Percentiles rank a stretch among this genome's conserved stretches.
These are phyloP conservation scores for Drosophila punjabiensis DNA, from an alignment of 1,140 invertebrate species.

Conservation along the genomic window DNA sequence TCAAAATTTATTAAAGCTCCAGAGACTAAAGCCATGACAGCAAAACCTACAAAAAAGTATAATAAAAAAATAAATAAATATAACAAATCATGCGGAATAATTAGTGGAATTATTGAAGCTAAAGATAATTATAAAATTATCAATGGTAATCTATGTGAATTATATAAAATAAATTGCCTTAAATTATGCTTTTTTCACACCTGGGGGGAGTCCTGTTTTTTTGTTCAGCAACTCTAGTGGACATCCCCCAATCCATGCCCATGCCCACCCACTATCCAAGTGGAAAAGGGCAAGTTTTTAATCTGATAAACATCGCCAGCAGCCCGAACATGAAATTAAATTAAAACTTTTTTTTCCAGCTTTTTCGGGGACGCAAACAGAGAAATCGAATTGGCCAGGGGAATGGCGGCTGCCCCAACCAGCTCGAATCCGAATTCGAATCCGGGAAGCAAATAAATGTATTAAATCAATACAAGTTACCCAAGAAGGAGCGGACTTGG, in stretches of 20 bases:
- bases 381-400: conserved; percentile 46
- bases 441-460: conserved; percentile 69
- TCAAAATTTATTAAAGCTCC: neutral
- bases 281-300: conserved; percentile 65
- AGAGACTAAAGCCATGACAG: neutral
- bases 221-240: neutral
- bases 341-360: conserved; percentile 66
- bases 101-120: conserved; percentile 29
- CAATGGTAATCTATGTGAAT: conserved; percentile 33
- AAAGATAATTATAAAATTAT: conserved; percentile 35
- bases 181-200: conserved; percentile 13
- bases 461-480: conserved; percentile 75
- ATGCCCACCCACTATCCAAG: neutral
- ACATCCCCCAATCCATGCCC: neutral
- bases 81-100: conserved; percentile 28
- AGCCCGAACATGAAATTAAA: conserved; percentile 58
- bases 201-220: neutral
- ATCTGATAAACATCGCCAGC: conserved; percentile 65
- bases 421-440: conserved; percentile 4
- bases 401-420: conserved; percentile 3
- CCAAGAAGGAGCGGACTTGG: conserved; percentile 7
- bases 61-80: no score
- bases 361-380: conserved; percentile 36
- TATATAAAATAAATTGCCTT: conserved; percentile 21
- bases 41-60: neutral